Conservation (phyloP, 2,113 vertebrate species). For the Ictidomys tridecemlineatus region DNA sequence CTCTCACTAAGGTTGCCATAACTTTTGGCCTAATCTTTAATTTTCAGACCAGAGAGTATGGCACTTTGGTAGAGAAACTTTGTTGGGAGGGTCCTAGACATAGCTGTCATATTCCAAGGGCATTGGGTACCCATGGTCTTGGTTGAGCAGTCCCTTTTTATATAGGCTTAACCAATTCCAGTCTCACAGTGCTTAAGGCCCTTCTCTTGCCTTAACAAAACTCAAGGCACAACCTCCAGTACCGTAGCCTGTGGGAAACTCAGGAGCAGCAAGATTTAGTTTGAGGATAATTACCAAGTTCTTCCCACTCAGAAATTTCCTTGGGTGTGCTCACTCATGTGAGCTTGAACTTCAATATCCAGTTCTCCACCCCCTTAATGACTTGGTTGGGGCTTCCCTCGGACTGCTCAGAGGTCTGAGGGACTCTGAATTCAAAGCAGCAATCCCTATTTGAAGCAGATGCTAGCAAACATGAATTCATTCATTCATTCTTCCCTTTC, state of each 20-base stretch:
- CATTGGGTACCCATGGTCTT: background rate
- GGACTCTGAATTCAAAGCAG: background rate
- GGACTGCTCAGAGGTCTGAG: background rate
- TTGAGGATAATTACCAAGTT: constrained; percentile 8
- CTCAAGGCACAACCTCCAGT: background rate
- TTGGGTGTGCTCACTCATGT: background rate
- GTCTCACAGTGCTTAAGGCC: background rate
- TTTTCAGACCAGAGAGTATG: constrained; percentile 1
- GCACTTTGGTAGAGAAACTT: background rate
- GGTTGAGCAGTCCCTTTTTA: background rate
- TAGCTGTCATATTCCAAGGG: background rate
- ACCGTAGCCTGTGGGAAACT: background rate
- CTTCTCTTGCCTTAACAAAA: background rate
- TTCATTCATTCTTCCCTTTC: background rate
- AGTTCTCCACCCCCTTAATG: background rate
- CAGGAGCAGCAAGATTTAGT: background rate
- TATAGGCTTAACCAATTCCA: background rate
- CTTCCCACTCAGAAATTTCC: constrained; percentile 7
- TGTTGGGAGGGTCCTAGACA: background rate
- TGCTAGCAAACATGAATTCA: background rate
- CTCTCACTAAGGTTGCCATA: background rate
- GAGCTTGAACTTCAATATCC: background rate
- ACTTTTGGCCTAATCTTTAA: constrained; percentile 7
- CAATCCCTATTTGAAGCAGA: background rate
- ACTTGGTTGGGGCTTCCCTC: background rate